Evolutionary conservation across 2,888 invertebrate species (phyloP), one percentile per base, ranked within the genome.

Genomic region (Ryuthela nishihirai): DNA sequence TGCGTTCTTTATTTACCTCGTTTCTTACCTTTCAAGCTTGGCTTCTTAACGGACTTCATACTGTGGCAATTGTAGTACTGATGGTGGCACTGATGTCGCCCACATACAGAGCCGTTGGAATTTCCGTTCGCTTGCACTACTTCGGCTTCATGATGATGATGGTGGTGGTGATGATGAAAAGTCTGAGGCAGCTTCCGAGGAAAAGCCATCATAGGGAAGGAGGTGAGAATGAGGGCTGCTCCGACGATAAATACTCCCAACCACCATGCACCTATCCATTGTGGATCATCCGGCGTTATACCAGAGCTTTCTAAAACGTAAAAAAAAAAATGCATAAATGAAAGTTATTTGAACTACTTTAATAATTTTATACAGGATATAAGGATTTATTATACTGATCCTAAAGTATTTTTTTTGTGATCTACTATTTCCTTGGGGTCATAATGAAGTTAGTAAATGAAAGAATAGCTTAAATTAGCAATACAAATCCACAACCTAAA

Each of bases 211-310:
- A 97, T 90, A 49, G 89, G 85, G 47, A 87, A 76, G 1, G 92
- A 87, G 52, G 91, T 85, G 54, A 93, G 68, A 73, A 92, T 82
- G 70, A 94, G 82, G 68, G 91, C 80, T 1, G 83, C 82, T 1
- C 92, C 87, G 69, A 93, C 90, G 69, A 93, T 65, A 9, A 77
- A 79, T 79, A 84, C 78, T 81, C 89, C 93, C 56, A 97, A 79
- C 95, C 95, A 97, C 95, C 95, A 97, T 39, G 95, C 95, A 44
- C 95, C 94, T 42, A 95, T 87, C 92, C 93, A 95, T 74, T 87
- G 80, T 4, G 89, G 88, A 77, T 92, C 89, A 35, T 81, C 82
- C 9, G 64, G 65, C 10, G 59, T 62, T 26, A 65, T 46, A 21
- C 55, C 61, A 7, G 52, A 29, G 12, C 40, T 50, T 49, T 52